phyloP scores from a whole-genome alignment of 2,113 vertebrate species.

The Gavia stellata region DNA sequence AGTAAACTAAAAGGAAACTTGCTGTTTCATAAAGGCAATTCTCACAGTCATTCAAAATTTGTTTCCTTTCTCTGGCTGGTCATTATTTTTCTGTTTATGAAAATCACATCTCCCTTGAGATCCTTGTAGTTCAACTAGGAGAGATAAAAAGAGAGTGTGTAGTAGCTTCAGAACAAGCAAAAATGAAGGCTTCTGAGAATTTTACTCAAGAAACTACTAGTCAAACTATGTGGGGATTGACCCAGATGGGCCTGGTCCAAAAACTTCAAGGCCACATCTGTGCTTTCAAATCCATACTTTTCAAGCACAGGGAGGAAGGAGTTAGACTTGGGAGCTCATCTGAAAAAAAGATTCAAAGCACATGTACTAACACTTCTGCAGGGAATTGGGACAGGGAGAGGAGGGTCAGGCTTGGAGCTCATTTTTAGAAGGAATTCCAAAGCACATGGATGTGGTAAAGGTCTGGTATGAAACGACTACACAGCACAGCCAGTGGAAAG shows the following conservation, averaged over 20 bases:
- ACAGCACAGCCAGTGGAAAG: background rate
- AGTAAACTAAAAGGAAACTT: background rate
- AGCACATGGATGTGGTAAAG: constrained; percentile 31
- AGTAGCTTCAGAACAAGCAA: constrained; percentile 52
- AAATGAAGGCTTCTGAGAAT: constrained; percentile 34
- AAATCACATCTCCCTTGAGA: constrained; percentile 70
- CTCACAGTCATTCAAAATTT: constrained; percentile 56
- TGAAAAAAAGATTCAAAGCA: constrained; percentile 51
- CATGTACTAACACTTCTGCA: constrained; percentile 49
- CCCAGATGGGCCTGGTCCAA: constrained; percentile 43
- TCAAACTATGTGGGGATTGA: constrained; percentile 28
- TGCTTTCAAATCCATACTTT: constrained; percentile 28
- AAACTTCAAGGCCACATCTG: constrained; percentile 52
- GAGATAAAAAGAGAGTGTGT: constrained; percentile 71
- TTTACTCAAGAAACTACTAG: constrained; percentile 36
- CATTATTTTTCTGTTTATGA: constrained; percentile 72
- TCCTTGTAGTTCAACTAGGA: constrained; percentile 58
- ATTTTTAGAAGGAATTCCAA: constrained; percentile 46
- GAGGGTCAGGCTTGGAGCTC: constrained; percentile 39
- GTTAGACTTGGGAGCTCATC: constrained; percentile 49
- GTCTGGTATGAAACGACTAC: background rate
- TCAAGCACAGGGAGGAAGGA: constrained; percentile 22
- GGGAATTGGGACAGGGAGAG: constrained; percentile 12
- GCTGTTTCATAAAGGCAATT: background rate
- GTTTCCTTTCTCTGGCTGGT: constrained; percentile 63